Base-by-base conservation (phyloP, 2,113 vertebrate species). In the Stictonetta naevosa region DNA sequence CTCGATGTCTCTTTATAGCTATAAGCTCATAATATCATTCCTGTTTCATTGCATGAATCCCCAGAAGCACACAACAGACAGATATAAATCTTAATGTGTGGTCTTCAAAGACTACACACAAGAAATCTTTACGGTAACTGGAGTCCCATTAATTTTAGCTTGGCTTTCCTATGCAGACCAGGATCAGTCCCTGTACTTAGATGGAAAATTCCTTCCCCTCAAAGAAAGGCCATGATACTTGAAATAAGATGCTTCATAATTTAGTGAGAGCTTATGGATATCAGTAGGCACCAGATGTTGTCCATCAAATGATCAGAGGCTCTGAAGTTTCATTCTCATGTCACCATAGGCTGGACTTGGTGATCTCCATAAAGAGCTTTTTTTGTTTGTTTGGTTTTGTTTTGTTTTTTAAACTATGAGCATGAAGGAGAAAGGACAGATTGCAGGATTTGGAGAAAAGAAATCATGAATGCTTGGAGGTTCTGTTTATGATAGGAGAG, bases 211-310 rank as follows among this genome's bases (percentile, higher is more conserved):
- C 88, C 60, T 92, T 78, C 22, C 17, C 26, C 0, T 3, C 44
- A 89, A 69, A 88, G 88, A 50, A 87, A 91, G 44, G 48, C 81
- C 78, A 14, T 46, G 82, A 85, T 59, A 80, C 71, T 77, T 80
- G 75, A 96, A 97, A 88, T 72, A 81, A 92, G 69, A 95, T 42
- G 83, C 76, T 95, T 78, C 56, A 56, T 48, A 86, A 92, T 53
- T 38, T 42, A 52, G 7, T 17, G 46, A 56, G 48, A 91, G 52
- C n/a, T 89, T 93, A 78, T 36, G 48, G 38, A 25, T 68, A 59
- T 62, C 77, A 93, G 20, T 29, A 74, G 46, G 36, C 73, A 92
- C 60, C 88, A 96, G 85, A 92, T 69, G 66, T 31, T 77, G 22
- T 90, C 38, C 73, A 76, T 13, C 34, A 86, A 86, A 90, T 13